phyloP scores from a whole-genome alignment of 2,113 vertebrate genomes.

The Microtus ochrogaster region DNA sequence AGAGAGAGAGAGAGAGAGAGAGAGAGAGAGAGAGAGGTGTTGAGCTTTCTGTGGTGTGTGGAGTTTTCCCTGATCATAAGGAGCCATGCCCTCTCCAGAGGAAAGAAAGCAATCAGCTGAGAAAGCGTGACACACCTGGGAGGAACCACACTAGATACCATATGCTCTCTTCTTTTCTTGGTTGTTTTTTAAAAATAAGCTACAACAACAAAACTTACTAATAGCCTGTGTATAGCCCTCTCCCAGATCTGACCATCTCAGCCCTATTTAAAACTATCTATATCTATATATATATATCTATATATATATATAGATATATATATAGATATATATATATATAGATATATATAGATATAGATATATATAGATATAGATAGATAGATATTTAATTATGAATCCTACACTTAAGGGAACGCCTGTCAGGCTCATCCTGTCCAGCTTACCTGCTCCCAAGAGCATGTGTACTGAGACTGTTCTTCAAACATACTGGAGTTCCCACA shows the following conservation, averaged over 20 bases:
- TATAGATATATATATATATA: background rate
- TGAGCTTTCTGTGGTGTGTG: background rate
- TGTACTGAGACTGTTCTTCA: background rate
- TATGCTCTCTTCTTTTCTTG: too few species aligned
- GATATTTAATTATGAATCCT: background rate
- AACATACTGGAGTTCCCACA: background rate
- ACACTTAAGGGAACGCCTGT: background rate
- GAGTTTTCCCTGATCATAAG: background rate
- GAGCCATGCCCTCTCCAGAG: background rate
- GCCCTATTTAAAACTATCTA: background rate
- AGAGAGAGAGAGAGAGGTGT: too few species aligned
- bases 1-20: too few species aligned
- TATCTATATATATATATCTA: background rate
- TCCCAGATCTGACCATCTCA: background rate
- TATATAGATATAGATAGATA: background rate
- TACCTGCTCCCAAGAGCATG: background rate
- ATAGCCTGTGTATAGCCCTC: background rate
- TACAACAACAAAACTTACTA: background rate
- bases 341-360: too few species aligned
- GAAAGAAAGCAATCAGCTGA: background rate
- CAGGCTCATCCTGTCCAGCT: background rate
- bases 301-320: too few species aligned
- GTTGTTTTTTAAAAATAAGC: background rate
- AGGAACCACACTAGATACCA: background rate
- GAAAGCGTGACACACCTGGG: background rate